Conservation (phyloP, 2,113 vertebrate species). For the Ivindomyrus marchei region DNA sequence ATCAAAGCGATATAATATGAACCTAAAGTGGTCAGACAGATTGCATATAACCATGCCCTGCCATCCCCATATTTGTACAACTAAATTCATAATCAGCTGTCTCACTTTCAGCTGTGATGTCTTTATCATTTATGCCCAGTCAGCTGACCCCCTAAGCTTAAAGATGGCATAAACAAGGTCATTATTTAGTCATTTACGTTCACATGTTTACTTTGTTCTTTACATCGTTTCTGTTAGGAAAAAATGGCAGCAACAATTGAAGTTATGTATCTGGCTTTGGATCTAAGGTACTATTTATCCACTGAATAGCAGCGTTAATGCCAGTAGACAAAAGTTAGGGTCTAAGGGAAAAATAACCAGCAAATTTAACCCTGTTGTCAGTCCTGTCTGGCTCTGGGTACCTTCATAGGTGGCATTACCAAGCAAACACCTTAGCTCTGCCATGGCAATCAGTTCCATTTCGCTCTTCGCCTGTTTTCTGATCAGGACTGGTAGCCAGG, state of each 20-base stretch:
- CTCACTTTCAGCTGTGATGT: not conserved
- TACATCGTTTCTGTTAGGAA: not conserved
- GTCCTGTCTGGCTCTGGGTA: not conserved
- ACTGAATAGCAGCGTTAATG: not conserved
- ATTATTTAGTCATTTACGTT: not conserved
- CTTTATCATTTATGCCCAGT: not conserved
- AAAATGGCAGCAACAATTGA: not conserved
- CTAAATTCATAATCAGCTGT: not conserved
- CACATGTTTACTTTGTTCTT: not conserved
- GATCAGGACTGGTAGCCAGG: slow-evolving; percentile 30
- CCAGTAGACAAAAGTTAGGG: not conserved
- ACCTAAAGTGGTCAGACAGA: not conserved
- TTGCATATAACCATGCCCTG: not conserved
- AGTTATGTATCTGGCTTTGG: not conserved
- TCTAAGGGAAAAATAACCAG: not conserved
- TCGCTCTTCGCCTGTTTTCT: slow-evolving; percentile 25
- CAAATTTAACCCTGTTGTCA: not conserved
- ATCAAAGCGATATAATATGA: not conserved
- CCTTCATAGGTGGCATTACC: not conserved
- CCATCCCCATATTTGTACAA: not conserved
- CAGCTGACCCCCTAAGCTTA: not conserved
- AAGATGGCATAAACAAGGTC: not conserved
- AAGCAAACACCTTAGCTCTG: not conserved
- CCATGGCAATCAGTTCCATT: slow-evolving; percentile 20
- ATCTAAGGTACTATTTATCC: not conserved